Evolutionary conservation across 2,888 invertebrate species (phyloP).

Genomic region (Andrena hattorfiana): DNA sequence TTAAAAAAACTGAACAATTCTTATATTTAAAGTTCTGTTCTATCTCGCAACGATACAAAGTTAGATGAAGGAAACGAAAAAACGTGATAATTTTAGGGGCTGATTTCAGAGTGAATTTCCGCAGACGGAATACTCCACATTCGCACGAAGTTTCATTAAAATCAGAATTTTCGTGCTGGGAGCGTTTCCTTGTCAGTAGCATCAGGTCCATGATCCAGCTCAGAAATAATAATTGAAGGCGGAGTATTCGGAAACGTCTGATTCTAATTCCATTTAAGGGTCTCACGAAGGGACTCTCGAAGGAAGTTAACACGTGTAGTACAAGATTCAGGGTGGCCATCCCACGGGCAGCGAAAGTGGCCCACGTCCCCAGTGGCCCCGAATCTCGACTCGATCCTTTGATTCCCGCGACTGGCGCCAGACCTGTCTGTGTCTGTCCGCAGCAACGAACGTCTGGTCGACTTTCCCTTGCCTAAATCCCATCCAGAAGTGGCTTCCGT

Average conservation of each 20-base stretch:
- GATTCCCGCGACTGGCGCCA: slow-evolving; percentile 69
- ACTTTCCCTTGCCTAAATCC: slow-evolving; percentile 66
- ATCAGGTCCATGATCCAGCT: too few relatives aligned
- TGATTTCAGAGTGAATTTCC: too few relatives aligned
- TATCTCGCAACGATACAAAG: too few relatives aligned
- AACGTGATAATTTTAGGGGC: too few relatives aligned
- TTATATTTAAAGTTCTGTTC: too few relatives aligned
- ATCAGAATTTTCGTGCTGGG: too few relatives aligned
- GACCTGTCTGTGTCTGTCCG: slow-evolving; percentile 58
- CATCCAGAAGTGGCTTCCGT: slow-evolving; percentile 62
- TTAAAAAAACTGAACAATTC: too few relatives aligned
- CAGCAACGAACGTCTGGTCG: slow-evolving; percentile 50
- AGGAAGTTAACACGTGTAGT: slow-evolving; percentile 9
- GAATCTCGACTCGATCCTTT: slow-evolving; percentile 46
- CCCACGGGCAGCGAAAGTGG: slow-evolving; percentile 38
- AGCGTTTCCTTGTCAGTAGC: neutral
- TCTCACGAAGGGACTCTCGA: neutral
- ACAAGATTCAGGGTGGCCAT: slow-evolving; percentile 38
- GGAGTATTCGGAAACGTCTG: neutral
- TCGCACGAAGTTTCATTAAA: too few relatives aligned
- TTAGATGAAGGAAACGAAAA: too few relatives aligned
- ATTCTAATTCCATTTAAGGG: slow-evolving; percentile 1
- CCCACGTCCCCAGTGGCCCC: slow-evolving; percentile 43
- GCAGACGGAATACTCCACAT: too few relatives aligned
- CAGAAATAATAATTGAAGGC: neutral